Evolutionary conservation across 2,888 invertebrate genomes (phyloP).

Genomic region (Oxyscelio sp.): DNA sequence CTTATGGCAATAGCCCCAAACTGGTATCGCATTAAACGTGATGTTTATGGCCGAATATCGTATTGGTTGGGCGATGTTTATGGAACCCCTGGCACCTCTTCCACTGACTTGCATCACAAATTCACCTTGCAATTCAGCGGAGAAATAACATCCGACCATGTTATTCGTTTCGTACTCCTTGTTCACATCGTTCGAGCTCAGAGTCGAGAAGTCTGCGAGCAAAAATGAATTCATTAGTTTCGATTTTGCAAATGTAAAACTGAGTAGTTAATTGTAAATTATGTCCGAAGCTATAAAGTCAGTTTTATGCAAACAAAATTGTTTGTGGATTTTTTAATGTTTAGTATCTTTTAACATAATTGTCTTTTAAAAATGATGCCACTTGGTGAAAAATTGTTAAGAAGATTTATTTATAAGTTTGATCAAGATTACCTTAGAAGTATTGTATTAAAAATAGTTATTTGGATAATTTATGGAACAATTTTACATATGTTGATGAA

Average conservation of each 20-base stretch:
- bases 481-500: too few relatives aligned
- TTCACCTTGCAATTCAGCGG: slow-evolving; percentile 91
- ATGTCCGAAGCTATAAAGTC: too few relatives aligned
- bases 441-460: too few relatives aligned
- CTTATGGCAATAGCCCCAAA: slow-evolving; percentile 91
- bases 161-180: slow-evolving; percentile 75
- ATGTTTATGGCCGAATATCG: slow-evolving; percentile 91
- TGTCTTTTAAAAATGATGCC: too few relatives aligned
- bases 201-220: slow-evolving; percentile 75
- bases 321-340: too few relatives aligned
- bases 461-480: too few relatives aligned
- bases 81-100: slow-evolving; percentile 83
- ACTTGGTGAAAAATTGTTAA: too few relatives aligned
- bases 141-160: slow-evolving; percentile 90
- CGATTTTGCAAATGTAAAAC: neutral
- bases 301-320: too few relatives aligned
- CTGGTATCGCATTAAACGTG: slow-evolving; percentile 91
- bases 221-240: slow-evolving; percentile 10
- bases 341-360: too few relatives aligned
- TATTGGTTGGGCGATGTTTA: slow-evolving; percentile 88
- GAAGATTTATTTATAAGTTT: too few relatives aligned
- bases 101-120: slow-evolving; percentile 90
- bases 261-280: too few relatives aligned
- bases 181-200: slow-evolving; percentile 75
- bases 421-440: too few relatives aligned